These are phyloP conservation scores for Blennius ocellaris DNA, from an alignment of 2,113 vertebrate genomes.

Conservation along the genomic window DNA sequence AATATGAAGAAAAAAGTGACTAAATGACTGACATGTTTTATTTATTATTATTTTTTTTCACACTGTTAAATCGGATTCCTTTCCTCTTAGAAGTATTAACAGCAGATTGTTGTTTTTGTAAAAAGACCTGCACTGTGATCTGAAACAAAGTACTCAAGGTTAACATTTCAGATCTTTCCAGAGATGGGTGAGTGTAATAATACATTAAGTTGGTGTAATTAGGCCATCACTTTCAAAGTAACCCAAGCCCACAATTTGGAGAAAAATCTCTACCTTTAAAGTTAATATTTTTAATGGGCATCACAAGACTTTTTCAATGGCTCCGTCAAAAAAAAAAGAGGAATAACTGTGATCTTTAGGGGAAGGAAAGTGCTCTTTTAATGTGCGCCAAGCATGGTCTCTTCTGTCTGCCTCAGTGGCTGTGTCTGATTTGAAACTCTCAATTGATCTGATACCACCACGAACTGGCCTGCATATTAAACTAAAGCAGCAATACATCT, in stretches of 20 bases:
- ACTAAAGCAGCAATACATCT: constrained; percentile 56
- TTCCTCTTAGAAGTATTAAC: constrained; percentile 32
- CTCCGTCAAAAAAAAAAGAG: constrained; percentile 57
- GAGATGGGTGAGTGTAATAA: constrained; percentile 49
- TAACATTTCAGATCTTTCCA: constrained; percentile 45
- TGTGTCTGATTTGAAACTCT: constrained; percentile 76
- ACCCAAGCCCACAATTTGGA: constrained; percentile 48
- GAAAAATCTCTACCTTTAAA: constrained; percentile 59
- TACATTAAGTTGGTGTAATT: constrained; percentile 65
- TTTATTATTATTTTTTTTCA: constrained; percentile 1
- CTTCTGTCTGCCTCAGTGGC: constrained; percentile 67
- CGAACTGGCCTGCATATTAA: constrained; percentile 73
- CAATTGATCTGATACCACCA: constrained; percentile 75
- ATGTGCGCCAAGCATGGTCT: constrained; percentile 70
- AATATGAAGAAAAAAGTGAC: constrained; percentile 8
- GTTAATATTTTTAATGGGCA: constrained; percentile 74
- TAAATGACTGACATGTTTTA: background rate
- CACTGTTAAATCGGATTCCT: background rate
- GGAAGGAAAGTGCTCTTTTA: constrained; percentile 67
- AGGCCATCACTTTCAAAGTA: constrained; percentile 69
- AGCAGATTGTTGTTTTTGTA: constrained; percentile 18
- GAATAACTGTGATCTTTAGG: constrained; percentile 67
- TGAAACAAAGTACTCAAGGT: constrained; percentile 27
- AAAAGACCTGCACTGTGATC: background rate
- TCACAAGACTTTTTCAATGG: constrained; percentile 66